A percentile compares a stretch with the other conserved stretches of the same genome.
Evolutionary conservation across 1,140 invertebrate genomes (phyloP).

Genomic region (Philaenus spumarius): DNA sequence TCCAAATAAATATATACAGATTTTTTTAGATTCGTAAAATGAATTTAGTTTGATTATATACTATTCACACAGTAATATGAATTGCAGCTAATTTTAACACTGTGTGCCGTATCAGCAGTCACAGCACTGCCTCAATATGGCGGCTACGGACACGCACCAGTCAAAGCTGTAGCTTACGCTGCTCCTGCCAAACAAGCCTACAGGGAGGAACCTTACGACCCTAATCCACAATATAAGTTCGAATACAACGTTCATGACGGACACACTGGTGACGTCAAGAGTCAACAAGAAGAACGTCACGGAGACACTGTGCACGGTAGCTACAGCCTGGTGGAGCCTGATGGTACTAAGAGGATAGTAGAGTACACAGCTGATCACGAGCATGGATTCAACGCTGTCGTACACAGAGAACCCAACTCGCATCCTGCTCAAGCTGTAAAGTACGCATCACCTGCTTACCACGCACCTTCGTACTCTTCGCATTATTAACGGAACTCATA

Average conservation of each 20-base stretch:
- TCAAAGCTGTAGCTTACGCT: conserved; percentile 33
- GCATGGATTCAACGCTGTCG: conserved; percentile 17
- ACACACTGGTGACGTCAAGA: conserved; percentile 34
- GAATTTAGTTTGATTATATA: no score
- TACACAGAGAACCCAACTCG: conserved; percentile 26
- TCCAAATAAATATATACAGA: no score
- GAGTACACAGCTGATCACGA: conserved; percentile 34
- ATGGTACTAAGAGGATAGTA: conserved; percentile 31
- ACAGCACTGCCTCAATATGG: no score
- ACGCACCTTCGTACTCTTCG: no score
- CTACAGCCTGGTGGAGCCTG: conserved; percentile 30
- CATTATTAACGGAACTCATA: no score
- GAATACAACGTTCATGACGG: conserved; percentile 36
- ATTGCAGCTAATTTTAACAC: no score
- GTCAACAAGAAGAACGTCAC: conserved; percentile 32
- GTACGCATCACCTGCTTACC: no score
- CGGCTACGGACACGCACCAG: no score
- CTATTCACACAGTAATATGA: no score
- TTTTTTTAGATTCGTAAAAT: no score
- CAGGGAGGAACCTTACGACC: conserved; percentile 12
- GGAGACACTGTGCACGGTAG: conserved; percentile 24
- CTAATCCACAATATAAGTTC: conserved; percentile 31
- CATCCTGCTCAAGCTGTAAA: no score
- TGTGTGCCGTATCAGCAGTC: no score
- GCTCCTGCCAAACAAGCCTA: conserved; percentile 39